phyloP scores from a whole-genome alignment of 92 coral and sea anemone species.

The Bergia puertoricense region DNA sequence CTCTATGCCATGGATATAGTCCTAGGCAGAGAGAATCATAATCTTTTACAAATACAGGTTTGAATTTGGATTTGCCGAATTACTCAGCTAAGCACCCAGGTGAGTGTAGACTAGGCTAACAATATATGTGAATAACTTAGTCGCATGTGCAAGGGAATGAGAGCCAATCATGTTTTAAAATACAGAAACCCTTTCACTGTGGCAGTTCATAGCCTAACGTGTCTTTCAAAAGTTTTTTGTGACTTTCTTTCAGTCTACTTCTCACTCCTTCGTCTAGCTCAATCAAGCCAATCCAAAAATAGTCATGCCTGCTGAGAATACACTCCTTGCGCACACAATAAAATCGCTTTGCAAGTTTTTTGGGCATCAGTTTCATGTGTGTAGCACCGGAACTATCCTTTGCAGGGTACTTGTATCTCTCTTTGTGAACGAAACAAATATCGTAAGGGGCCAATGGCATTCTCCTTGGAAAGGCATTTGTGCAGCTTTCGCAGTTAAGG shows the following conservation, averaged over 20 bases:
- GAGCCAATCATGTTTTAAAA: conserved; percentile 17
- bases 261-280: conserved; percentile 30
- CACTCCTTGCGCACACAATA: no score
- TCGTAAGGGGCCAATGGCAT: no score
- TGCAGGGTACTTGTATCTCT: no score
- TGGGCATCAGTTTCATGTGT: no score
- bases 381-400: no score
- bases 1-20: conserved; percentile 22
- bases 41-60: conserved; percentile 6
- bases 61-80: no score
- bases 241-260: conserved; percentile 28
- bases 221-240: conserved; percentile 36
- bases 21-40: conserved; percentile 5
- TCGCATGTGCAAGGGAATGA: conserved; percentile 26
- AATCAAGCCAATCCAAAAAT: conserved; percentile 24
- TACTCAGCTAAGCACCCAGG: conserved; percentile 7
- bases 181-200: conserved; percentile 24
- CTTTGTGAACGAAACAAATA: no score
- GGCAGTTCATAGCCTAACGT: conserved; percentile 31
- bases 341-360: no score
- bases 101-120: conserved; percentile 27
- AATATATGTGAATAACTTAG: conserved; percentile 25
- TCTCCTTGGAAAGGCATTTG: no score
- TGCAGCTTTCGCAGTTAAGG: no score
- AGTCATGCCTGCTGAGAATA: no score